A percentile compares a stretch with the other conserved stretches of the same genome.
Conservation (phyloP, 1,140 invertebrate genomes). For the Cyrtorhinus lividipennis region DNA sequence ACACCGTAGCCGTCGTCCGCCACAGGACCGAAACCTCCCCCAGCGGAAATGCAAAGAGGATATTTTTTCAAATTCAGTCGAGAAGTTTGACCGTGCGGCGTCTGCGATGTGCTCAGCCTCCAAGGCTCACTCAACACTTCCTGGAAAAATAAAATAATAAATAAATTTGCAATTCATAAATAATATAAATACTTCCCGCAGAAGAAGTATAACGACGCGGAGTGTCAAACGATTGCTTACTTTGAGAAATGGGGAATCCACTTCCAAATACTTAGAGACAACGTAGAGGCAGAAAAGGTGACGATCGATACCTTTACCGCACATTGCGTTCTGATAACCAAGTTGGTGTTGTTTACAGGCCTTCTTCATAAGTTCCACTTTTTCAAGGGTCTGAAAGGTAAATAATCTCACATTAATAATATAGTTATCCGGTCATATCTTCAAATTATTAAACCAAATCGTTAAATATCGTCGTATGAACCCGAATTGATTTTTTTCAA, state of each 20-base stretch:
- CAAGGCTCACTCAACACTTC: conserved; percentile 95
- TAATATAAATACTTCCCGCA: too few species aligned
- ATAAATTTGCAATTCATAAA: neutral
- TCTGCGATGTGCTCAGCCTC: conserved; percentile 94
- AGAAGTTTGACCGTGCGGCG: conserved; percentile 87
- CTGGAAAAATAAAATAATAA: conserved; percentile 30
- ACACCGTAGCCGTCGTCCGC: conserved; percentile 98
- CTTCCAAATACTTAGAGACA: conserved; percentile 91
- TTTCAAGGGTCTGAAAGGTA: conserved; percentile 46
- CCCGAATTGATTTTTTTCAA: neutral
- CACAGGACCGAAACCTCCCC: conserved; percentile 95
- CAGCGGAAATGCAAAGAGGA: conserved; percentile 87
- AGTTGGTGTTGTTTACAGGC: conserved; percentile 73
- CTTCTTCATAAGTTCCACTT: conserved; percentile 47
- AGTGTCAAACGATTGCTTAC: too few species aligned
- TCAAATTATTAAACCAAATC: neutral
- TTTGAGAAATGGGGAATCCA: conserved; percentile 87
- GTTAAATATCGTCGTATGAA: too few species aligned
- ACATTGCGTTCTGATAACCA: conserved; percentile 90
- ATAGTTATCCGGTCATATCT: too few species aligned
- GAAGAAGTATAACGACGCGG: too few species aligned
- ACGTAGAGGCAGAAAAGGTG: conserved; percentile 97
- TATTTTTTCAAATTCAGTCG: conserved; percentile 74
- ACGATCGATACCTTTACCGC: conserved; percentile 86
- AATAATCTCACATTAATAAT: too few species aligned